Percentiles rank a stretch among this genome's conserved stretches.
Conservation (phyloP, 2,888 invertebrate genomes). For the Leucania comma region DNA sequence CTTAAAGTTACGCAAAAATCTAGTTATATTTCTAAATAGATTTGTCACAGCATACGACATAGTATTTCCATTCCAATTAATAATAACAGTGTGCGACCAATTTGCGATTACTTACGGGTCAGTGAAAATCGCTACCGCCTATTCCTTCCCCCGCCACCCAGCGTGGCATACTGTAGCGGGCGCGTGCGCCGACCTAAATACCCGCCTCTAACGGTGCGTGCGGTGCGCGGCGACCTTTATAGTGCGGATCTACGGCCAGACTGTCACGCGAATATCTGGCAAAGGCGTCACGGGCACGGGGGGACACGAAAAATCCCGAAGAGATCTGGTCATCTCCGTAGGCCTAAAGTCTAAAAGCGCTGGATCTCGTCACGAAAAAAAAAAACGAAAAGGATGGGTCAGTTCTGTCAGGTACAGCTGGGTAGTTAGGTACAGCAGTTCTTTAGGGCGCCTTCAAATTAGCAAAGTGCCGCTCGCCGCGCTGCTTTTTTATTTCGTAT, state of each 20-base stretch:
- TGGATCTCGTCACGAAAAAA: too few relatives aligned
- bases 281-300: slow-evolving; percentile 49
- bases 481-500: too few relatives aligned
- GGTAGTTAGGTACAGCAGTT: too few relatives aligned
- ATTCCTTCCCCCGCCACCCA: slow-evolving; percentile 38
- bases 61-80: too few relatives aligned
- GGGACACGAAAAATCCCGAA: slow-evolving; percentile 11
- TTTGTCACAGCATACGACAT: too few relatives aligned
- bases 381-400: neutral
- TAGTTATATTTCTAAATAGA: neutral
- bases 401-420: too few relatives aligned
- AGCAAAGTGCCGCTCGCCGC: too few relatives aligned
- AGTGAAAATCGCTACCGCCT: slow-evolving; percentile 53
- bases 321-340: neutral
- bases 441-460: too few relatives aligned
- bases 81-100: neutral
- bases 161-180: slow-evolving; percentile 82
- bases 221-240: slow-evolving; percentile 77
- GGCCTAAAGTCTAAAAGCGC: neutral
- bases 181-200: slow-evolving; percentile 86
- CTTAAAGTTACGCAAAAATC: neutral
- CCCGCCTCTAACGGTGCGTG: slow-evolving; percentile 84
- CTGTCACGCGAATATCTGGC: slow-evolving; percentile 59
- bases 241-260: slow-evolving; percentile 67
- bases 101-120: neutral